Percentiles rank a stretch among this genome's conserved stretches.
Evolutionary conservation across 1,140 invertebrate species (phyloP).

Genomic region (Drosophila truncata): DNA sequence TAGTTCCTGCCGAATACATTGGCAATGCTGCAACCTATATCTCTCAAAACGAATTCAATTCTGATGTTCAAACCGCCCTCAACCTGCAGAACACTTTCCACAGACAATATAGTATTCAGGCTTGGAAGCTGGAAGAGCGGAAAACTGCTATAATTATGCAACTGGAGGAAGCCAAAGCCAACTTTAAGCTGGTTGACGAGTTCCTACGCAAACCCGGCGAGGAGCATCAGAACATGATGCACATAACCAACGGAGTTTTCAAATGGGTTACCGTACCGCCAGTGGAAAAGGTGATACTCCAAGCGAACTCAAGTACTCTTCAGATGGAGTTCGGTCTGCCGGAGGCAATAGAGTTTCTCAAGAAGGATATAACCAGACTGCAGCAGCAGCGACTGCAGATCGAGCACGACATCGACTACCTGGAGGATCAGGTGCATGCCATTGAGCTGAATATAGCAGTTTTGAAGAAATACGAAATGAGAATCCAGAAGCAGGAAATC

Average conservation of each 20-base stretch:
- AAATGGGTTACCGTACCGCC: slow-evolving; percentile 13
- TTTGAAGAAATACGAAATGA: slow-evolving; percentile 9
- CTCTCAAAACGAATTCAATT: slow-evolving; percentile 4
- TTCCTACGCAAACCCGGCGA: slow-evolving; percentile 9
- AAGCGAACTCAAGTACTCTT: slow-evolving; percentile 9
- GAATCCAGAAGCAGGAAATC: neutral
- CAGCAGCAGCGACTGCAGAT: slow-evolving; percentile 11
- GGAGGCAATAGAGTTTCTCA: slow-evolving; percentile 21
- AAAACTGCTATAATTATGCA: neutral
- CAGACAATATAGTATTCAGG: slow-evolving; percentile 8
- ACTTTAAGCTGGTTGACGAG: slow-evolving; percentile 21
- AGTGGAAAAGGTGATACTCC: slow-evolving; percentile 18
- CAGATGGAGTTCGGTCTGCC: slow-evolving; percentile 27
- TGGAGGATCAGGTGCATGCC: slow-evolving; percentile 34
- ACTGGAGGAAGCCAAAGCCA: slow-evolving; percentile 25
- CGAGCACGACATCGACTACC: slow-evolving; percentile 38
- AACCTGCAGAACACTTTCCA: slow-evolving; percentile 1
- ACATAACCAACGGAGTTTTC: slow-evolving; percentile 10
- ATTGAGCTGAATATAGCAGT: slow-evolving; percentile 15
- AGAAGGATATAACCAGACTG: slow-evolving; percentile 5
- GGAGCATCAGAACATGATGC: slow-evolving; percentile 18
- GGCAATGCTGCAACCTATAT: slow-evolving; percentile 9
- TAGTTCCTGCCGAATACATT: slow-evolving; percentile 13
- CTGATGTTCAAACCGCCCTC: slow-evolving; percentile 1
- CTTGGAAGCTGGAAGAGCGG: slow-evolving; percentile 6